A percentile compares a stretch with the other conserved stretches of the same genome.
These are phyloP conservation scores for Pholis gunnellus DNA, from an alignment of 2,113 vertebrate genomes.

Conservation along the genomic window DNA sequence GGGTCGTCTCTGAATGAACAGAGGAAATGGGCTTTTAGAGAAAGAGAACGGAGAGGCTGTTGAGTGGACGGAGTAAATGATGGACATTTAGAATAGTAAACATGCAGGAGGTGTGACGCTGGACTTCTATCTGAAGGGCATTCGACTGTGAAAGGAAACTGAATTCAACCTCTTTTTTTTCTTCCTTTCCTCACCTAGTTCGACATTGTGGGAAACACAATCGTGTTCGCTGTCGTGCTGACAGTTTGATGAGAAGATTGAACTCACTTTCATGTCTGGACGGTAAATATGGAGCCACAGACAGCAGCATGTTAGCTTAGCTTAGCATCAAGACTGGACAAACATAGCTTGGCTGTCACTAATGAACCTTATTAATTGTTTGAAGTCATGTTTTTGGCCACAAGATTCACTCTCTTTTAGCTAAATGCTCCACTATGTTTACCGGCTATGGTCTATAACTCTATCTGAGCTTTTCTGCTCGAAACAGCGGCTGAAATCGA, in stretches of 20 bases:
- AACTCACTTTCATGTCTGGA: background rate
- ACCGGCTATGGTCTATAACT: background rate
- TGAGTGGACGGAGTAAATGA: conserved; percentile 17
- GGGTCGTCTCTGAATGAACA: conserved; percentile 20
- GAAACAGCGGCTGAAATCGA: background rate
- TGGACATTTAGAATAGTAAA: background rate
- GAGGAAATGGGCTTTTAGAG: background rate
- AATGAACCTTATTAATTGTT: background rate
- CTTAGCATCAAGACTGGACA: conserved; percentile 2
- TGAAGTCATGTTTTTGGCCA: too few species aligned
- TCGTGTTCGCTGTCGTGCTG: background rate
- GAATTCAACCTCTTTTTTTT: background rate
- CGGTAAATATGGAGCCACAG: background rate
- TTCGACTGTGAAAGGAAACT: background rate
- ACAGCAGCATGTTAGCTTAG: background rate
- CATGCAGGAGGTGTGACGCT: conserved; percentile 34
- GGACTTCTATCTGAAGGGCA: background rate
- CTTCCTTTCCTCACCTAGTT: background rate
- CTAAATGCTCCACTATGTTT: background rate
- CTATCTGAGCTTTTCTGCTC: background rate
- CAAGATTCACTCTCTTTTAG: too few species aligned
- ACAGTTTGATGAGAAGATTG: background rate
- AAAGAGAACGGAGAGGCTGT: background rate
- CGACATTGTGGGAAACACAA: background rate
- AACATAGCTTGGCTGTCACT: background rate